Evolutionary conservation across 2,113 vertebrate species (phyloP).

Genomic region (Elaphurus davidianus): DNA sequence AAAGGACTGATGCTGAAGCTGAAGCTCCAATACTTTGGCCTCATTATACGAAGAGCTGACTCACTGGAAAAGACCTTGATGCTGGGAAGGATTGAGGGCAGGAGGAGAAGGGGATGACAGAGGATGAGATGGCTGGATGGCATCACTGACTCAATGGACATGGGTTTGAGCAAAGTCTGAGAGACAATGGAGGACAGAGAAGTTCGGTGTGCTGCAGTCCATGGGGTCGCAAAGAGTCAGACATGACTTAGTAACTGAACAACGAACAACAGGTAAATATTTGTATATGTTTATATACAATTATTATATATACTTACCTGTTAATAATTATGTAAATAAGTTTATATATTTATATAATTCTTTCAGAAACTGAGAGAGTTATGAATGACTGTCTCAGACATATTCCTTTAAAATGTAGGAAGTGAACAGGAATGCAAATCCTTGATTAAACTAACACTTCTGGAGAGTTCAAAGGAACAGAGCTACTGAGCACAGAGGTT

Average conservation of each 20-base stretch:
- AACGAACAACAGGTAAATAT: neutral
- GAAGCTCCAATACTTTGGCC: neutral
- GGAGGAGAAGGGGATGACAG: neutral
- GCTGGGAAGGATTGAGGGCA: neutral
- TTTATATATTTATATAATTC: neutral
- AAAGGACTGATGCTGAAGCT: neutral
- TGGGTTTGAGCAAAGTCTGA: neutral
- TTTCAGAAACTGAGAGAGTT: neutral
- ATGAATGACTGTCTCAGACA: neutral
- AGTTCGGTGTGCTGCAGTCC: neutral
- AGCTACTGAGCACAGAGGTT: neutral
- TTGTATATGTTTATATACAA: neutral
- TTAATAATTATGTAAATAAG: too few species aligned
- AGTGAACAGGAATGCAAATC: neutral
- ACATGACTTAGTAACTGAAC: neutral
- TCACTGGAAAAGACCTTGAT: neutral
- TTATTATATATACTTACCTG: neutral
- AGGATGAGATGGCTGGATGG: neutral
- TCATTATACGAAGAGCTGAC: neutral
- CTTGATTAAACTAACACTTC: neutral
- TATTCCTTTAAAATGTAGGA: neutral
- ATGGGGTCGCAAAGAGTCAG: neutral
- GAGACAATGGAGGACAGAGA: neutral
- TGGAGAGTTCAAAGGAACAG: neutral
- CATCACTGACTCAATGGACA: neutral